Base-by-base conservation (phyloP, 1,140 invertebrate genomes). In the Phocides pigmalion region DNA sequence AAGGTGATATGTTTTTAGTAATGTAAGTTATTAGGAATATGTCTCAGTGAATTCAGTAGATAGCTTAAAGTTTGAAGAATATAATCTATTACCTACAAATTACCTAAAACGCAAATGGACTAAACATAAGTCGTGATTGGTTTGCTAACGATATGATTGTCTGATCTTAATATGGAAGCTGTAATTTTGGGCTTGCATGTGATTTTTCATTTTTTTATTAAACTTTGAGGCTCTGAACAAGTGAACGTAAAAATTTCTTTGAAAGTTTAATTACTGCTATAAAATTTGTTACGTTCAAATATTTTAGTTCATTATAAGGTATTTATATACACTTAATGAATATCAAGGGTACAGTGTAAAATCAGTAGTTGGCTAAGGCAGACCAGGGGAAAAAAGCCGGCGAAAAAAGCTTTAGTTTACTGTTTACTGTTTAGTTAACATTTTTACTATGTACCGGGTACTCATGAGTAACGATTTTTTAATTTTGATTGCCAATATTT, bases 151-250 rank as follows among this genome's bases (percentile, higher is more conserved):
- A 15, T 0, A 16, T 50, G 8, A 1, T 32, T 51, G 50, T 53
- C 32, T 53, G 22, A 28, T 50, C n/a, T 9, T 35, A 35, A 2
- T 35, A 35, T 12, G n/a, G 8, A 8, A 35, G 32, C 32, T 51
- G 49, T 51, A 37, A 22, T 51, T 51, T 19, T 19, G 49, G 49
- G 49, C 49, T 51, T 20, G 49, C 49, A 12, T 37, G 49, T n/a
- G 12, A 28, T 37, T 46, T 19, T 19, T 4, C 17, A 11, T 9
- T 20, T 17, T 11, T 17, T 11, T 15, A 42, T n/a, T n/a, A n/a
- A n/a, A n/a, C n/a, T n/a, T n/a, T 15, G 41, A 42, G 41, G 41
- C 41, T 42, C 16, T 9, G 17, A 11, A 16, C n/a, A n/a, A n/a
- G n/a, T 20, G 17, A 20, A 46, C 8, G 4, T 14, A 3, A 42